Evolutionary conservation across 2,113 vertebrate genomes (phyloP).

Genomic region (Engraulis encrasicolus): DNA sequence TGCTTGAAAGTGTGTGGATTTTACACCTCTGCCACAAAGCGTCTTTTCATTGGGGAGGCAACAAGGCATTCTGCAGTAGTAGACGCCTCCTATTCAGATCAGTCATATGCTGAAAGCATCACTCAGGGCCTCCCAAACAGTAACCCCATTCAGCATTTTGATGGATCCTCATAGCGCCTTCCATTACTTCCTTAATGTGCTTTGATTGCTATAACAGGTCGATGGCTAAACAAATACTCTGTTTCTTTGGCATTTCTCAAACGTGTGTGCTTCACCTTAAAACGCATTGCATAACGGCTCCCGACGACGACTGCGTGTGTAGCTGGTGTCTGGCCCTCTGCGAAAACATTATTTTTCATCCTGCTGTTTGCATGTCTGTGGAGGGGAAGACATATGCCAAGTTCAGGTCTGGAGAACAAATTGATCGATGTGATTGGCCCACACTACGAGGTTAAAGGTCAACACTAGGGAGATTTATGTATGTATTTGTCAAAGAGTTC

Average conservation of each 20-base stretch:
- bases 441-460: not conserved
- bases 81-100: not conserved
- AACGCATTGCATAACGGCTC: not conserved
- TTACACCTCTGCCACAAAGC: not conserved
- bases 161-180: constrained; percentile 39
- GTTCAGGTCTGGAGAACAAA: not conserved
- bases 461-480: too few relatives aligned
- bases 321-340: not conserved
- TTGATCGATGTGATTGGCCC: not conserved
- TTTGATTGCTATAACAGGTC: constrained; percentile 32
- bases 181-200: constrained; percentile 42
- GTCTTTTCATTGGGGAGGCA: not conserved
- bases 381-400: not conserved
- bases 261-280: not conserved
- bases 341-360: not conserved
- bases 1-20: not conserved
- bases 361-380: not conserved
- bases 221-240: constrained; percentile 31
- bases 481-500: too few relatives aligned
- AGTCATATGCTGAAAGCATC: not conserved
- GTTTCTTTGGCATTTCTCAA: not conserved
- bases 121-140: constrained; percentile 2
- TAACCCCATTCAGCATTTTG: constrained; percentile 27
- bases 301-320: not conserved
- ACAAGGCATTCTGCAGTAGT: not conserved